Base-by-base conservation (phyloP, 2,797 vertebrate genomes). In the Lerista edwardsae region DNA sequence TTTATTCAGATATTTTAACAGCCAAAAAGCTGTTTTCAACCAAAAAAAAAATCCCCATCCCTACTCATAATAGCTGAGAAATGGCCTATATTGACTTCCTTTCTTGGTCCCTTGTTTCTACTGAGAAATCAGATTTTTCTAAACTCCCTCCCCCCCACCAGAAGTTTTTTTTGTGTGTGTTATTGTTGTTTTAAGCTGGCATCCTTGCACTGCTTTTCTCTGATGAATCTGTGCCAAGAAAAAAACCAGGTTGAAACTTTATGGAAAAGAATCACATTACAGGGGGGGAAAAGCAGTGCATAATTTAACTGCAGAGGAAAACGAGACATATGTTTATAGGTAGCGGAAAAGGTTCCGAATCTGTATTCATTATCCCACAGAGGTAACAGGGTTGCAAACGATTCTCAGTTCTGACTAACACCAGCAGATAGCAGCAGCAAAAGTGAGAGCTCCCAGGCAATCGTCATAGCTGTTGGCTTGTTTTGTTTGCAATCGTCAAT, bases 321-420 rank as follows among this genome's bases (percentile, higher is more conserved):
- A 88, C 36, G 77, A 93, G 93, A 86, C 90, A 89, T 87, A 88
- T 83, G 82, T 91, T 93, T 10, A 59, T 90, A 93, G 91, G 91
- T 94, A 91, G 84, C 88, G 90, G 87, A 61, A 64, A 67, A 34
- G 57, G 88, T 91, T 92, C 91, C 86, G 86, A 93, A 94, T 93
- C 91, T 91, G 93, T 90, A 92, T 94, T 94, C 93, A 93, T 95
- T 93, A 94, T 91, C 91, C 88, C 21, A 72, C 79, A 88, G 85
- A 92, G 85, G 68, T 88, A 94, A 92, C 1, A 3, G 87, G 80
- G 67, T 91, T 92, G 92, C 87, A 90, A 6, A n/a, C 91, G 84
- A 93, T 92, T 92, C 88, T 94, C 90, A 4, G 87, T 82, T 92
- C 84, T 84, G 84, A 83, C 85, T 94, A 86, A 87, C 90, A 82